Evolutionary conservation across 2,797 vertebrate species (phyloP), one percentile per base, ranked within the genome.

Genomic region (Rhinoraja longicauda): DNA sequence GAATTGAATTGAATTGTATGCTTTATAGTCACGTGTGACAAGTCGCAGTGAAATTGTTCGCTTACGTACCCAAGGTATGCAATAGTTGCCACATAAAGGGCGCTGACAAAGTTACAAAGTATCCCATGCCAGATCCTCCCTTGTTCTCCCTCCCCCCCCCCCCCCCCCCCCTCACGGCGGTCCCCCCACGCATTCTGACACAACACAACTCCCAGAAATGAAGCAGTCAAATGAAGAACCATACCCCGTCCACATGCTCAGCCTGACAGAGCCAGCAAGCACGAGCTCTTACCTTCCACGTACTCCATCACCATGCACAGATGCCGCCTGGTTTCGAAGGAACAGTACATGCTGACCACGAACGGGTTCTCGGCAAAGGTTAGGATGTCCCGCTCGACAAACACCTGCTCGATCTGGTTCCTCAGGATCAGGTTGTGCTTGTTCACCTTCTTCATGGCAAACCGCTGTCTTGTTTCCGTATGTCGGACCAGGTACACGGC

Each of bases 291-390:
- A 99, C 99, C 99, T 98, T 99, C 99, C 94, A 99, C 99, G 0
- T 99, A 99, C 94, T 99, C 99, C 98, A 99, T 98, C 95, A 99
- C 99, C 99, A 99, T 98, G 95, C 99, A 99, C 93, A 99, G 97
- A 94, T 99, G 99, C 3, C 98, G 96, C 13, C 97, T 97, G 0
- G 98, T 99, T 96, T 99, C 98, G 0, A 99, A 99, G 39, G 99
- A 99, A 95, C 99, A 99, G 96, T 99, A 99, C 98, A 99, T 99
- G 94, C 98, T 98, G 94, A 99, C 99, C 13, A 99, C 98, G 0
- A 99, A 99, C 2, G 99, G 99, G 94, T 99, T 99, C 95, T 99
- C 99, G 0, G 99, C 99, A 0, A 99, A 99, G 0, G 98, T 99
- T 62, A 99, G 95, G 95, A 99, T 99, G 95, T 99, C 99, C 0